A percentile compares a stretch with the other conserved stretches of the same genome.
Conservation (phyloP, 2,888 invertebrate species). For the Aphrophora alni region DNA sequence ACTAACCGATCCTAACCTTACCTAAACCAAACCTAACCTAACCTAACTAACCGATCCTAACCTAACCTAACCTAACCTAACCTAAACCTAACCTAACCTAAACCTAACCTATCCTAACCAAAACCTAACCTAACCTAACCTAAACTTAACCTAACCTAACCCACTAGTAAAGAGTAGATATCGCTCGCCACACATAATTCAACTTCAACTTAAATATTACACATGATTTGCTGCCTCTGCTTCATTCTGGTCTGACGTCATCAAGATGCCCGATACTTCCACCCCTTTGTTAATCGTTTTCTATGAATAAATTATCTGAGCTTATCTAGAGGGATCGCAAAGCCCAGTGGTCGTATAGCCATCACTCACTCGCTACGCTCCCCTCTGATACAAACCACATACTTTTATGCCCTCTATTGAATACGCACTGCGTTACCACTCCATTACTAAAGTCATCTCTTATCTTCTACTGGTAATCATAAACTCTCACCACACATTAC, state of each 20-base stretch:
- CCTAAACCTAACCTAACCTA: too few species aligned
- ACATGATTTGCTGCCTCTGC: not conserved
- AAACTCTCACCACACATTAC: not conserved
- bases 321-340: conserved; percentile 15
- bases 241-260: conserved; percentile 32
- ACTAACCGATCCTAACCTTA: too few species aligned
- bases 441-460: not conserved
- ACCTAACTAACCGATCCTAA: too few species aligned
- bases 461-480: not conserved
- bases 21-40: too few species aligned
- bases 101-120: too few species aligned
- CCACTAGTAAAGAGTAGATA: too few species aligned
- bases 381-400: not conserved
- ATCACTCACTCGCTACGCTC: not conserved
- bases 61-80: too few species aligned
- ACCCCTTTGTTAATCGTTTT: conserved; percentile 36
- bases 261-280: conserved; percentile 6
- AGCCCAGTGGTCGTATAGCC: not conserved
- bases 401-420: not conserved
- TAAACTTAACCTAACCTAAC: too few species aligned
- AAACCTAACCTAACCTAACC: too few species aligned
- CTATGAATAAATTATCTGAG: conserved; percentile 34
- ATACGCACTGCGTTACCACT: not conserved
- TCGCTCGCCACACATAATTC: not conserved
- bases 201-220: not conserved